A percentile compares a stretch with the other conserved stretches of the same genome.
Evolutionary conservation across 2,888 invertebrate species (phyloP).

Genomic region (Drosophila recens): DNA sequence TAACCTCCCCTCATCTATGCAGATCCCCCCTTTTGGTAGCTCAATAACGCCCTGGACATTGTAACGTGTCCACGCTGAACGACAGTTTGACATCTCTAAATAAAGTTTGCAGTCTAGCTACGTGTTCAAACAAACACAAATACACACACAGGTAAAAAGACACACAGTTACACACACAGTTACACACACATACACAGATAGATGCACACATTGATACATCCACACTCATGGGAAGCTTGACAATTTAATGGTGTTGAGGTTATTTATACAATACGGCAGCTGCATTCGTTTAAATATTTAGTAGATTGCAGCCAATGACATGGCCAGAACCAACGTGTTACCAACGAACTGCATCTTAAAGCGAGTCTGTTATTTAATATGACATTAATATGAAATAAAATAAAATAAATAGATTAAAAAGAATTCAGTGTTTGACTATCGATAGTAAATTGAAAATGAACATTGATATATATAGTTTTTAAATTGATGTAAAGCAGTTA

Average conservation of each 20-base stretch:
- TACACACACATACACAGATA: constrained; percentile 27
- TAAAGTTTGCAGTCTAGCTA: constrained; percentile 74
- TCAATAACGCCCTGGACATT: constrained; percentile 28
- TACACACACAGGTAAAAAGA: constrained; percentile 30
- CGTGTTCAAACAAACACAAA: constrained; percentile 48
- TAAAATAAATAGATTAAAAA: too few relatives aligned
- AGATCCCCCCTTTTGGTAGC: too few relatives aligned
- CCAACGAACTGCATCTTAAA: constrained; percentile 28
- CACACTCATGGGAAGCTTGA: constrained; percentile 38
- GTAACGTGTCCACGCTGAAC: constrained; percentile 61
- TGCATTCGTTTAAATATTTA: constrained; percentile 68
- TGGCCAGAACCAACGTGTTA: constrained; percentile 26
- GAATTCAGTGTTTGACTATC: too few relatives aligned
- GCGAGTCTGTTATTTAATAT: constrained; percentile 19
- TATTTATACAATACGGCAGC: constrained; percentile 73
- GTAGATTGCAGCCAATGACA: constrained; percentile 54
- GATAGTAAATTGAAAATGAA: too few relatives aligned
- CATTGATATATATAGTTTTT: too few relatives aligned
- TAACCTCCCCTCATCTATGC: background rate
- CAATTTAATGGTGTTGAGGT: constrained; percentile 79
- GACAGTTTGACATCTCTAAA: constrained; percentile 79
- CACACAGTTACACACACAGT: constrained; percentile 18
- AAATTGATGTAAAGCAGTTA: too few relatives aligned
- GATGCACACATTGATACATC: constrained; percentile 15
- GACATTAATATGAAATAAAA: too few relatives aligned